Evolutionary conservation across 1,140 invertebrate genomes (phyloP).

Genomic region (Drosophila sp.): DNA sequence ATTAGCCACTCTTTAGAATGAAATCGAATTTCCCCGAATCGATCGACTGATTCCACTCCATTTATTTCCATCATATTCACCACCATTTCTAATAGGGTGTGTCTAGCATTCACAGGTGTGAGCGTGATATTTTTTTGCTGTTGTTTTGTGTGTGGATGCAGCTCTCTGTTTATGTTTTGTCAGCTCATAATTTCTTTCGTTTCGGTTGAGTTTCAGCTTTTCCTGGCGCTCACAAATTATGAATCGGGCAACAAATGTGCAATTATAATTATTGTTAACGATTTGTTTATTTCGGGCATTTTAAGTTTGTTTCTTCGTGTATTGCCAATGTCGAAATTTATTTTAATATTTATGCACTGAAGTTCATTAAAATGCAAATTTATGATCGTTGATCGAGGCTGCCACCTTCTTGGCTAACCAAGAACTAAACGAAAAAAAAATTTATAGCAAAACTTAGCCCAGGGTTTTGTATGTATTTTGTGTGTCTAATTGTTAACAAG

Average conservation of each 20-base stretch:
- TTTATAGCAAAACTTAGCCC: constrained; percentile 67
- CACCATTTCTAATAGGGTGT: constrained; percentile 5
- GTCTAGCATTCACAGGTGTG: constrained; percentile 6
- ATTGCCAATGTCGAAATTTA: constrained; percentile 73
- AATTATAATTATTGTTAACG: constrained; percentile 81
- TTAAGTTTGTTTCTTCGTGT: constrained; percentile 54
- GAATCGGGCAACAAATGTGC: constrained; percentile 70
- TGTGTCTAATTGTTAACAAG: constrained; percentile 62
- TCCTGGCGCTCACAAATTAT: constrained; percentile 71
- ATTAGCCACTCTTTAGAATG: background rate
- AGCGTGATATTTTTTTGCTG: background rate
- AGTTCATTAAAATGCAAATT: constrained; percentile 77
- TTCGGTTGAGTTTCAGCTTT: constrained; percentile 43
- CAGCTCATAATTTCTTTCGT: constrained; percentile 69
- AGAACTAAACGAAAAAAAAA: constrained; percentile 54
- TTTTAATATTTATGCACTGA: constrained; percentile 77
- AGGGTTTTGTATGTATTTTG: constrained; percentile 12
- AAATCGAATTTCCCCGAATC: background rate
- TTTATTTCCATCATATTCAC: background rate
- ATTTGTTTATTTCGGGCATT: constrained; percentile 70
- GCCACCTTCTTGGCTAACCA: constrained; percentile 42
- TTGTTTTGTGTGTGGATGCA: constrained; percentile 13
- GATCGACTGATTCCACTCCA: background rate
- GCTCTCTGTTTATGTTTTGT: constrained; percentile 67
- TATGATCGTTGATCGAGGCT: constrained; percentile 54